phyloP scores from a whole-genome alignment of 2,888 invertebrate species.

The Electrophaes corylata region DNA sequence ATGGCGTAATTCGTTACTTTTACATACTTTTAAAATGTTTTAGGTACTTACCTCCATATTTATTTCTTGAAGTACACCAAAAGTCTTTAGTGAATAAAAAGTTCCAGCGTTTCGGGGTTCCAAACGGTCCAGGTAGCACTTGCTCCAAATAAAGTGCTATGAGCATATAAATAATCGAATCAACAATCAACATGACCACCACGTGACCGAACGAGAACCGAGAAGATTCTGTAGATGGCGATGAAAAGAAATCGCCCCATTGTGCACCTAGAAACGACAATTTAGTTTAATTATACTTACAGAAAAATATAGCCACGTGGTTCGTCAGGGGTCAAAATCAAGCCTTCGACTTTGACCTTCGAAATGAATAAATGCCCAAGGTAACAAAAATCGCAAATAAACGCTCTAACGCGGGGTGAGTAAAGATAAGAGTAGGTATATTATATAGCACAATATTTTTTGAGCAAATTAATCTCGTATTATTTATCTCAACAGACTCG shows the following conservation, averaged over 20 bases:
- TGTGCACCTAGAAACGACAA: slow-evolving; percentile 76
- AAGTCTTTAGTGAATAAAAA: slow-evolving; percentile 87
- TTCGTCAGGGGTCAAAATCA: too few species aligned
- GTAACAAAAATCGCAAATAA: too few species aligned
- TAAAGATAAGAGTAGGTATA: too few species aligned
- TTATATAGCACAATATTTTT: too few species aligned
- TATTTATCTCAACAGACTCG: too few species aligned
- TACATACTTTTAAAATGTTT: too few species aligned
- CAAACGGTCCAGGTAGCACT: slow-evolving; percentile 93
- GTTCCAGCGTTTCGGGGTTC: slow-evolving; percentile 92
- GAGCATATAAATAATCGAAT: slow-evolving; percentile 88
- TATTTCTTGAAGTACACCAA: slow-evolving; percentile 72
- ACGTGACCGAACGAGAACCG: slow-evolving; percentile 88
- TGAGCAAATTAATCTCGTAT: too few species aligned
- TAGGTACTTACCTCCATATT: slow-evolving; percentile 39
- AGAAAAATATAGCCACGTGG: not conserved
- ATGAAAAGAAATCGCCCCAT: slow-evolving; percentile 86
- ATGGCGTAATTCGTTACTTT: too few species aligned
- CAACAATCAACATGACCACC: slow-evolving; percentile 89
- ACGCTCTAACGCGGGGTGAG: too few species aligned
- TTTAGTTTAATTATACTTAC: too few species aligned
- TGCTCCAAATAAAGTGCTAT: slow-evolving; percentile 94
- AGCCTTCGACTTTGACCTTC: too few species aligned
- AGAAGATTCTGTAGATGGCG: slow-evolving; percentile 87
- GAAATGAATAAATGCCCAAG: too few species aligned